phyloP scores from a whole-genome alignment of 2,888 invertebrate species.

The Pheosia tremula region DNA sequence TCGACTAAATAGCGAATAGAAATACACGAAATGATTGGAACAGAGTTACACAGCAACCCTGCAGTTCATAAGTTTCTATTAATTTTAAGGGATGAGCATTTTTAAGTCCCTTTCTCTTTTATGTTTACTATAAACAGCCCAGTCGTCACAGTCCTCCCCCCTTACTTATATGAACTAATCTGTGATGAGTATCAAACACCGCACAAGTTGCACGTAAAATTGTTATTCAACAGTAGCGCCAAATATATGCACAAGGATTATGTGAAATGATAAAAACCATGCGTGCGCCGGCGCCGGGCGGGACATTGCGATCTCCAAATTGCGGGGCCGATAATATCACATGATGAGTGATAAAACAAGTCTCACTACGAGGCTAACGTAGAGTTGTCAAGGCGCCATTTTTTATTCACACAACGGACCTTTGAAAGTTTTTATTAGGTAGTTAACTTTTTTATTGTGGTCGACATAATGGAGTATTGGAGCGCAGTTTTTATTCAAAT shows the following conservation, averaged over 20 bases:
- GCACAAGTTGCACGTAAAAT: neutral
- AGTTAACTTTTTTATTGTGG: neutral
- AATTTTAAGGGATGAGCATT: no score
- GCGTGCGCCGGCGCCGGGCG: neutral
- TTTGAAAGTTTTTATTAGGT: neutral
- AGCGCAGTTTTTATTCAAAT: neutral
- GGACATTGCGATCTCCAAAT: constrained; percentile 6
- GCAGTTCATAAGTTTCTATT: no score
- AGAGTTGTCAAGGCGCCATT: constrained; percentile 16
- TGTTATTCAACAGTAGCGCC: constrained; percentile 3
- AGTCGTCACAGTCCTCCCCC: no score
- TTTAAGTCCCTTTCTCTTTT: no score
- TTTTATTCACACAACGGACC: constrained; percentile 11
- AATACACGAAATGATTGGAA: no score
- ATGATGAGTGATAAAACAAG: constrained; percentile 25
- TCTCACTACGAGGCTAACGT: constrained; percentile 17
- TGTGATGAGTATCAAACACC: neutral
- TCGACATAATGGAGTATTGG: neutral
- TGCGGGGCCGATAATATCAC: constrained; percentile 17
- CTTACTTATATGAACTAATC: no score
- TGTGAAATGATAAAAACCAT: neutral
- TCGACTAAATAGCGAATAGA: no score
- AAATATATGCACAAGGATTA: neutral
- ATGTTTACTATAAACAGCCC: no score
- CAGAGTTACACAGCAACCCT: no score